Evolutionary conservation across 2,888 invertebrate species (phyloP), one percentile per base, ranked within the genome.

Genomic region (Temnothorax ravouxi): DNA sequence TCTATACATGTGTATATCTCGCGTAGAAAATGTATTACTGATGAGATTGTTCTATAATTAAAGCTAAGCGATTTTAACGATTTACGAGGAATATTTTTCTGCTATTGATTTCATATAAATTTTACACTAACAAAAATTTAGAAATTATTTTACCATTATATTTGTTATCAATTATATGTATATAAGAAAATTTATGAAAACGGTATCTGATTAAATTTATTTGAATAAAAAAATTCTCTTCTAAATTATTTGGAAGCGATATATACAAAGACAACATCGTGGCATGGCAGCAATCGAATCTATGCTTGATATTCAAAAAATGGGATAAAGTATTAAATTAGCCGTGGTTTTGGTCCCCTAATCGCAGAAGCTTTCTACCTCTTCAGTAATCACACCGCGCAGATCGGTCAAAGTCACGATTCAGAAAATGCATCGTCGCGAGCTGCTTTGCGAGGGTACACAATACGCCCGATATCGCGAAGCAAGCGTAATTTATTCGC

Each of bases 401-500:
- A 13, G 8, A 76, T 41, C 38, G 25, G 21, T 75, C 11, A 34
- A 64, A 76, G 50, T 76, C n/a, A 52, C 69, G 38, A 66, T 66
- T 64, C 38, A 13, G n/a, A 13, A 52, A 67, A 67, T 2, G 13
- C 38, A 50, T 76, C 21, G 50, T 47, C 52, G 25, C 50, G 25
- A 52, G 15, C 50, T 13, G 9, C 5, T 75, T 13, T 25, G 15
- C 13, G 5, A 67, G 34, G 6, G 2, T 21, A 62, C 1, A 76
- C 67, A 52, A 66, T 38, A 67, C 25, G 18, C 13, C 41, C n/a
- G 64, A 44, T 41, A 8, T 79, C 72, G 56, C 77, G 21, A 18
- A n/a, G 11, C 71, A 79, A 67, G 44, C 54, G 71, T 77, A 77
- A 77, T 69, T 69, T 21, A 56, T 77, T 77, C 44, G 54, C 69